A percentile compares a stretch with the other conserved stretches of the same genome.
These are phyloP conservation scores for Agrochola circellaris DNA, from an alignment of 2,888 invertebrate species.

Conservation along the genomic window DNA sequence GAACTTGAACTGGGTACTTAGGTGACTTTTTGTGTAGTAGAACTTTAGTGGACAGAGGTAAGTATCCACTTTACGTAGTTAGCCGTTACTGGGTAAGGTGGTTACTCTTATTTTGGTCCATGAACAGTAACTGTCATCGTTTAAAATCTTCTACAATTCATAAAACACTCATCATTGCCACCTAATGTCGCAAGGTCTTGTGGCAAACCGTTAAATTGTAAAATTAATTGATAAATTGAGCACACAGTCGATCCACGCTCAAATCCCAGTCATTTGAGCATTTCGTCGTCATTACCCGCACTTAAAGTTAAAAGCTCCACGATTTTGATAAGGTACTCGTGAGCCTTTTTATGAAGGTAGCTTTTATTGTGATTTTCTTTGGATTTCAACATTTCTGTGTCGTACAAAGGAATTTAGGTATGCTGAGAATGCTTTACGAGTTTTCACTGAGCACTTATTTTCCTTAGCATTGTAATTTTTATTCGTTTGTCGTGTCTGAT, in stretches of 20 bases:
- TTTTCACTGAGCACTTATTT: conserved; percentile 10
- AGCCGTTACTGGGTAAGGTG: not conserved
- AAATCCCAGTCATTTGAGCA: conserved; percentile 48
- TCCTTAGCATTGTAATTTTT: not conserved
- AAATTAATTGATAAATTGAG: conserved; percentile 44
- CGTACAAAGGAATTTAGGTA: conserved; percentile 35
- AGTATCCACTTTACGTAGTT: not conserved
- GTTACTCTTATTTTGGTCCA: not conserved
- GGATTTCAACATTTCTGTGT: conserved; percentile 28
- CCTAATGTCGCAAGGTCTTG: not conserved
- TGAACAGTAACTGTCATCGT: not conserved
- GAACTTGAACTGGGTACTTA: conserved; percentile 26
- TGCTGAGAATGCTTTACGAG: conserved; percentile 41
- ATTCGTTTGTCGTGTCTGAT: not conserved
- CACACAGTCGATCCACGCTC: conserved; percentile 27
- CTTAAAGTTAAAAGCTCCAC: conserved; percentile 60
- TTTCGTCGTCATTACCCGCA: conserved; percentile 55
- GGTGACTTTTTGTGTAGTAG: not conserved
- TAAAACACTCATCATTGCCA: not conserved
- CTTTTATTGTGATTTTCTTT: conserved; percentile 42
- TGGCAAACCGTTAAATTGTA: conserved; percentile 9
- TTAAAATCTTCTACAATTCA: not conserved
- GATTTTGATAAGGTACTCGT: conserved; percentile 56
- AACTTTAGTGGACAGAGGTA: not conserved
- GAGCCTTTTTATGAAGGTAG: conserved; percentile 36